phyloP scores from a whole-genome alignment of 53 echinoderm and acorn worm species.

The Zoroaster sp. region DNA sequence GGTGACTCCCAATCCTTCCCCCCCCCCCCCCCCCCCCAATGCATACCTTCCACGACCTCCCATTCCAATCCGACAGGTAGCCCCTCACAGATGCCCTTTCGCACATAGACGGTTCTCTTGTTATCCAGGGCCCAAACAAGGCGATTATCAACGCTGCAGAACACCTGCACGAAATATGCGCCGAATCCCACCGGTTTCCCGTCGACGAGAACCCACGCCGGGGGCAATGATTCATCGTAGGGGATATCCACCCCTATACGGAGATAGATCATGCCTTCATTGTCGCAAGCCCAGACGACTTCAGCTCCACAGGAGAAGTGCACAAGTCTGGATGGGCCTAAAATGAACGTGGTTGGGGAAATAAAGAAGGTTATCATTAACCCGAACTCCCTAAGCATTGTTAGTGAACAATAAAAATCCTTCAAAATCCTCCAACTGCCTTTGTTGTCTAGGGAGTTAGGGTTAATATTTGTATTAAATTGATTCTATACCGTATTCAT shows the following conservation, averaged over 20 bases:
- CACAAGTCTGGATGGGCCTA: conserved; percentile 70
- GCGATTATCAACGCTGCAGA: conserved; percentile 67
- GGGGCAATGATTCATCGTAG: conserved; percentile 68
- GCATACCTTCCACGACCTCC: conserved; percentile 91
- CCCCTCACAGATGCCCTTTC: conserved; percentile 74
- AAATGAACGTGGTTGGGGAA: too few species aligned
- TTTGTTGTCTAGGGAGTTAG: too few species aligned
- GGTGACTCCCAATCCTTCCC: background rate
- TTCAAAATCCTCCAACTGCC: too few species aligned
- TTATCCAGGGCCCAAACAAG: conserved; percentile 94
- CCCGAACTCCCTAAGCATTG: too few species aligned
- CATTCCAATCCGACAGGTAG: conserved; percentile 85
- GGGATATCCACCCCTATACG: conserved; percentile 83
- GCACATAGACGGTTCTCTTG: conserved; percentile 80
- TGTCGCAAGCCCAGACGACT: conserved; percentile 87
- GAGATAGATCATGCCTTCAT: conserved; percentile 75
- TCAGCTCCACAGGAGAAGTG: conserved; percentile 85
- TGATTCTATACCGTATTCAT: too few species aligned
- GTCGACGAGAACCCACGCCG: conserved; percentile 91
- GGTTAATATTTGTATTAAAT: too few species aligned
- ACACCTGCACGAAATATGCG: conserved; percentile 75
- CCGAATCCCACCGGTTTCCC: conserved; percentile 60
- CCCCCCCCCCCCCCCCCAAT: background rate
- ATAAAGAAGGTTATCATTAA: too few species aligned
- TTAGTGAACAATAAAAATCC: too few species aligned